A percentile compares a stretch with the other conserved stretches of the same genome.
Evolutionary conservation across 1,140 invertebrate genomes (phyloP).

Genomic region (Apis dorsata): DNA sequence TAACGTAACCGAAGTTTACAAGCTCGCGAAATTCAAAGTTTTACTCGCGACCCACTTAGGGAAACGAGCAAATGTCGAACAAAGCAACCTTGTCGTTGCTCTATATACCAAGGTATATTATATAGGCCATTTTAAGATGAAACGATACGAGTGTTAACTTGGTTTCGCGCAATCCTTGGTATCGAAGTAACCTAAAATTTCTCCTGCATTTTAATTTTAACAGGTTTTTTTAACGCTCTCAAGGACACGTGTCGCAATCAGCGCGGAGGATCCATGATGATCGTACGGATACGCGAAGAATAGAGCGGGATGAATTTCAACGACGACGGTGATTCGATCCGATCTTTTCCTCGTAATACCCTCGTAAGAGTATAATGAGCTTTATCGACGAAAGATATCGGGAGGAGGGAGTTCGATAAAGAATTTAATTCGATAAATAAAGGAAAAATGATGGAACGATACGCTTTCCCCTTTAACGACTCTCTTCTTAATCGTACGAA

Average conservation of each 20-base stretch:
- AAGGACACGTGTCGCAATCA: too few species aligned
- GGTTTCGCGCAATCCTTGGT: too few species aligned
- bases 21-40: background rate
- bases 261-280: too few species aligned
- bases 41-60: background rate
- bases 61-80: background rate
- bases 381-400: background rate
- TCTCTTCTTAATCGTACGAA: background rate
- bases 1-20: background rate
- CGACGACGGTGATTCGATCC: background rate
- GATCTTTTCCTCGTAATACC: background rate
- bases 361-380: background rate
- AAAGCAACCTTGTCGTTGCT: background rate
- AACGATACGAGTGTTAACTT: too few species aligned
- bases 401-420: too few species aligned
- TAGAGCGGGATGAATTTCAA: background rate
- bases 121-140: background rate
- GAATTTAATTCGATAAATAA: too few species aligned
- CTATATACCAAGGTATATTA: background rate
- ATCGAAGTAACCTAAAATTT: too few species aligned
- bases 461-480: too few species aligned
- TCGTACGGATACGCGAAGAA: too few species aligned
- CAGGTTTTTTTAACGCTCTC: too few species aligned
- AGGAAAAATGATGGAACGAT: too few species aligned
- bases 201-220: too few species aligned